Evolutionary conservation across 2,797 vertebrate species (phyloP), one percentile per base, ranked within the genome.

Genomic region (Acanthurus tractus): DNA sequence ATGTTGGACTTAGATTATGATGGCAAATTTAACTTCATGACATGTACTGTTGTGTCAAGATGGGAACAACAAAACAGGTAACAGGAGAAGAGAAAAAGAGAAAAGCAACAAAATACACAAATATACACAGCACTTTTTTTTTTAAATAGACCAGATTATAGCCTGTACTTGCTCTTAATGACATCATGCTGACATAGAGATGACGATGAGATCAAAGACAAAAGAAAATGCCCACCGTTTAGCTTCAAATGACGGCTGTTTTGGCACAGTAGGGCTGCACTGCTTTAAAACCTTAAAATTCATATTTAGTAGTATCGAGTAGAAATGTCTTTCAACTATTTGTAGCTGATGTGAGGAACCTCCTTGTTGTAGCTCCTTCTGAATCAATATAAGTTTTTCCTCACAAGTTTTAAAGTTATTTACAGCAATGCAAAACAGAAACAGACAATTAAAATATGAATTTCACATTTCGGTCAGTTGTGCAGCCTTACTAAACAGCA

Each of bases 181-280:
- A 88, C 76, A 90, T 93, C 82, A 94, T 91, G 87, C 86, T 90
- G 91, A 94, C 90, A 93, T 78, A 87, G 66, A 88, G 84, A 93
- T 94, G 91, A 92, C 89, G 92, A 93, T 92, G 92, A 91, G 89
- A 85, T 90, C 74, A 89, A 91, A 92, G 86, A 91, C 80, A 83
- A 84, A 91, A 83, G 77, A 85, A 78, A 84, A 86, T 62, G 59
- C 34, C 70, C 56, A 76, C 45, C 18, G 13, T 76, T 46, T 65
- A 71, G 44, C 56, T 89, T 83, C 63, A 65, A 81, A 88, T 87
- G 74, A 87, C 48, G 68, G 84, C 86, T 86, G 81, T 78, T 87
- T 78, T 56, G 46, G 76, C 69, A 86, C 53, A 92, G 88, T 81
- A 93, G 72, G 89, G 90, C 89, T 93, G 89, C 88, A 92, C 87